Conservation (phyloP, 2,113 vertebrate genomes). For the Gambusia holbrooki region DNA sequence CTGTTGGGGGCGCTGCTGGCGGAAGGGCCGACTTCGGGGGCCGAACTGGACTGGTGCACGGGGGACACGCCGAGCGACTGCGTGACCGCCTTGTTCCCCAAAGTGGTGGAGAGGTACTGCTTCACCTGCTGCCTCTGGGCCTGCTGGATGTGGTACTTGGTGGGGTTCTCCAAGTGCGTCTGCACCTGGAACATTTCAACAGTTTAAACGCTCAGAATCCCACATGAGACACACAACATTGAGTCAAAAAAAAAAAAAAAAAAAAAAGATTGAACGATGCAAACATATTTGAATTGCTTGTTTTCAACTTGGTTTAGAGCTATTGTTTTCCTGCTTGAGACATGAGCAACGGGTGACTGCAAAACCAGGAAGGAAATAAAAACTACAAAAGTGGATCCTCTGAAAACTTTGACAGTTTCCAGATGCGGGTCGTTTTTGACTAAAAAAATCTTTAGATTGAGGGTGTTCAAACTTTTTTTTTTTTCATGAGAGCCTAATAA, state of each 20-base stretch:
- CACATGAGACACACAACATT: not conserved
- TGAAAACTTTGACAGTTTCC: too few species aligned
- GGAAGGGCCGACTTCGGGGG: conserved; percentile 75
- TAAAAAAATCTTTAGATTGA: too few species aligned
- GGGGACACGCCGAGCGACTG: conserved; percentile 80
- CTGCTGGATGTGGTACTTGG: conserved; percentile 89
- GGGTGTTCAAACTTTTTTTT: too few species aligned
- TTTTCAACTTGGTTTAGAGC: not conserved
- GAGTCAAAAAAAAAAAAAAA: not conserved
- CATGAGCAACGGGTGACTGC: too few species aligned
- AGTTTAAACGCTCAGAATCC: not conserved
- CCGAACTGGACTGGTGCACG: conserved; percentile 70
- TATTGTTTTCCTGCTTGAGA: not conserved
- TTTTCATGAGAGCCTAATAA: too few species aligned
- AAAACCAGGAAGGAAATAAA: too few species aligned
- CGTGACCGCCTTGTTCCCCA: conserved; percentile 82
- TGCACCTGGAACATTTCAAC: conserved; percentile 79
- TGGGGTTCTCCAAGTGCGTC: conserved; percentile 89
- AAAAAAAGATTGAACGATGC: not conserved
- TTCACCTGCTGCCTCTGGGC: conserved; percentile 88
- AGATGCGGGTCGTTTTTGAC: too few species aligned
- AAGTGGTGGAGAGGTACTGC: conserved; percentile 88
- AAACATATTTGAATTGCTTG: not conserved
- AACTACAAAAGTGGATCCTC: too few species aligned
- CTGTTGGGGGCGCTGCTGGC: conserved; percentile 86